phyloP scores from a whole-genome alignment of 2,888 invertebrate species.

The Tribolium freemani region DNA sequence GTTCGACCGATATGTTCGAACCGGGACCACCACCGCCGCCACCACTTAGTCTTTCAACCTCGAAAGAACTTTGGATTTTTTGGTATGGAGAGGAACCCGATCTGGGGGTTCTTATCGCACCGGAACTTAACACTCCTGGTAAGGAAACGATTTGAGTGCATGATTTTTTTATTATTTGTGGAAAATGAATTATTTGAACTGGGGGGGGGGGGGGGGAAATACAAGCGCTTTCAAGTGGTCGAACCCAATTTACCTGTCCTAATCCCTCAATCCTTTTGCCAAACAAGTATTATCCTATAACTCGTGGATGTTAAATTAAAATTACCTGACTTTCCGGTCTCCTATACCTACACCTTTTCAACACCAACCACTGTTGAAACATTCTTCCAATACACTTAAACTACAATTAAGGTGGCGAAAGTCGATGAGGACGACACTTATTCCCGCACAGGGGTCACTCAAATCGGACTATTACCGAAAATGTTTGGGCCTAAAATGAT shows the following conservation, averaged over 20 bases:
- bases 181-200: not conserved
- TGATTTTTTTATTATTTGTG: not conserved
- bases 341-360: not conserved
- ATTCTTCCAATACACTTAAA: too few species aligned
- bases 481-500: too few species aligned
- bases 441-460: too few species aligned
- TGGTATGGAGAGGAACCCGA: slow-evolving; percentile 99
- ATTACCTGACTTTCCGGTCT: slow-evolving; percentile 16
- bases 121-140: slow-evolving; percentile 90
- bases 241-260: slow-evolving; percentile 7
- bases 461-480: too few species aligned
- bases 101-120: slow-evolving; percentile 85
- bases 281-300: slow-evolving; percentile 6
- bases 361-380: not conserved
- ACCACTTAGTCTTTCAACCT: slow-evolving; percentile 86
- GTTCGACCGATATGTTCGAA: slow-evolving; percentile 68
- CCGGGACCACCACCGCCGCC: slow-evolving; percentile 73
- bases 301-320: not conserved
- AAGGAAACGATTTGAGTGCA: slow-evolving; percentile 66
- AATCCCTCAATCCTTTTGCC: slow-evolving; percentile 14
- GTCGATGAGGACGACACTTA: too few species aligned
- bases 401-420: too few species aligned
- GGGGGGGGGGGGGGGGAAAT: not conserved
- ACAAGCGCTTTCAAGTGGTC: not conserved
- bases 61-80: slow-evolving; percentile 99